phyloP scores from a whole-genome alignment of 2,888 invertebrate species.

The Yponomeuta plumbellus region DNA sequence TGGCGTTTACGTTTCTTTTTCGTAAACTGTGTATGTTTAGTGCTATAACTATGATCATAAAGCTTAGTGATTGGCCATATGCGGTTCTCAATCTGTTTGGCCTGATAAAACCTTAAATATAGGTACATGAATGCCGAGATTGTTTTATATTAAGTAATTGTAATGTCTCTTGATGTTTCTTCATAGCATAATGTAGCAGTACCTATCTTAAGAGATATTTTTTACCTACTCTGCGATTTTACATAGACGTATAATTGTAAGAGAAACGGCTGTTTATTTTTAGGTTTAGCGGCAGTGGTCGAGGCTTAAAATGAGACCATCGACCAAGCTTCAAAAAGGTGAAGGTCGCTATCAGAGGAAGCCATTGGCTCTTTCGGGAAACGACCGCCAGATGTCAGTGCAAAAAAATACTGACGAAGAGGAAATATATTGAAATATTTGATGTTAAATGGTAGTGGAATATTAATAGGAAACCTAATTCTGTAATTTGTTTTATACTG shows the following conservation, averaged over 20 bases:
- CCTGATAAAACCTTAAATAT: neutral
- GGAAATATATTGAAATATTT: no score
- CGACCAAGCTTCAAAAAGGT: neutral
- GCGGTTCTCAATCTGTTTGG: constrained; percentile 11
- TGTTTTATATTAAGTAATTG: no score
- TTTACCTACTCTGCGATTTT: neutral
- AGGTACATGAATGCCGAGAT: no score
- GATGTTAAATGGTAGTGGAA: no score
- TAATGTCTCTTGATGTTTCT: neutral
- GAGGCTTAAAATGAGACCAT: neutral
- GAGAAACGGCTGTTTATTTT: no score
- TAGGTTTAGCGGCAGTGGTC: neutral
- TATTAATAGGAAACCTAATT: no score
- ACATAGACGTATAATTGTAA: no score
- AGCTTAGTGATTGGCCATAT: constrained; percentile 11
- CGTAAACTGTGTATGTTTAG: constrained; percentile 32
- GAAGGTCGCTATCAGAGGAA: neutral
- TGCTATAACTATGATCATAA: constrained; percentile 11
- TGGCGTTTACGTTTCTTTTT: constrained; percentile 59
- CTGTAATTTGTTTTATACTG: neutral
- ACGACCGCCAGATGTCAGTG: neutral
- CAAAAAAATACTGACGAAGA: no score
- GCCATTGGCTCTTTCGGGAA: neutral
- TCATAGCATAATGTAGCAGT: no score
- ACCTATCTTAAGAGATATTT: neutral